Evolutionary conservation across 2,888 invertebrate genomes (phyloP).

Genomic region (Tipula lateralis): DNA sequence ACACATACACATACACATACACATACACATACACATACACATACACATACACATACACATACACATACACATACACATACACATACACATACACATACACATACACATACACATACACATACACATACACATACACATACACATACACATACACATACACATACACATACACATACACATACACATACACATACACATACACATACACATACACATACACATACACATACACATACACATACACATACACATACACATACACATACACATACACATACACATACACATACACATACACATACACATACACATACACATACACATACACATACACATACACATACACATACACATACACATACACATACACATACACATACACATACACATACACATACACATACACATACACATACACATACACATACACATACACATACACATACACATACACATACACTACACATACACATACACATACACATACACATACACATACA

Average conservation of each 20-base stretch:
- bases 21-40: background rate
- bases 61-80: background rate
- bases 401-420: background rate
- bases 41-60: background rate
- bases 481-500: too few relatives aligned
- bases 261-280: background rate
- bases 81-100: background rate
- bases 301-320: background rate
- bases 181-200: background rate
- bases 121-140: background rate
- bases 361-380: background rate
- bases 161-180: background rate
- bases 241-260: background rate
- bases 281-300: background rate
- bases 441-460: too few relatives aligned
- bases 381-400: background rate
- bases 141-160: background rate
- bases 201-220: background rate
- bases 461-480: too few relatives aligned
- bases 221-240: background rate
- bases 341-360: background rate
- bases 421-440: background rate
- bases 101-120: background rate
- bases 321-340: background rate
- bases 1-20: background rate